Conservation (phyloP, 2,888 invertebrate genomes). For the Pterostichus madidus region DNA sequence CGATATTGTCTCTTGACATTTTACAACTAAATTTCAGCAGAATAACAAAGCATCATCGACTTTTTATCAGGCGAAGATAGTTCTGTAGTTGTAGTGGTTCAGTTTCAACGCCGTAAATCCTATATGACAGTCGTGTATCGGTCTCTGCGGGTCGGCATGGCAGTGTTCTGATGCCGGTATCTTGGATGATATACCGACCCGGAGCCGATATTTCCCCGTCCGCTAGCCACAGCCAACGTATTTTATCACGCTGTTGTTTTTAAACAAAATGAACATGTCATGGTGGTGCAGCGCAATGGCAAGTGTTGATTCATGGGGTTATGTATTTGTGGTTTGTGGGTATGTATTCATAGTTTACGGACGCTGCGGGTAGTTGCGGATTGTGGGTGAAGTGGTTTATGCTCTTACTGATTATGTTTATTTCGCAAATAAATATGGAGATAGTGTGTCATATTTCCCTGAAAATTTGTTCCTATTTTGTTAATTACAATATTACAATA, state of each 20-base stretch:
- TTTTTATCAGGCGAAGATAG: conserved; percentile 1
- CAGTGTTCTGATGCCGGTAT: neutral
- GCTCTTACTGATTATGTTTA: too few relatives aligned
- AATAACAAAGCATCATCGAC: neutral
- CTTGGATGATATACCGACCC: conserved; percentile 11
- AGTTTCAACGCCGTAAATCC: conserved; percentile 6
- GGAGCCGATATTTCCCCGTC: neutral
- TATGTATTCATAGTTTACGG: too few relatives aligned
- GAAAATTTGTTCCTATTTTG: too few relatives aligned
- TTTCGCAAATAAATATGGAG: too few relatives aligned
- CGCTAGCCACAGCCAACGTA: neutral
- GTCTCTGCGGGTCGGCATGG: conserved; percentile 5
- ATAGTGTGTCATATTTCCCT: too few relatives aligned
- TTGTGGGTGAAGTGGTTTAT: too few relatives aligned
- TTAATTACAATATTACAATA: too few relatives aligned
- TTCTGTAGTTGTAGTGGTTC: neutral
- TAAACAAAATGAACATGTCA: conserved; percentile 32
- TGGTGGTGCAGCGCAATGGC: neutral
- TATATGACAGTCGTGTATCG: conserved; percentile 6
- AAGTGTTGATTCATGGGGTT: neutral
- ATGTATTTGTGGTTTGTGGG: neutral
- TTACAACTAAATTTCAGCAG: neutral
- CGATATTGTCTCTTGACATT: neutral
- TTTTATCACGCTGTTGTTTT: conserved; percentile 18
- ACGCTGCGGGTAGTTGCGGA: too few relatives aligned